A percentile compares a stretch with the other conserved stretches of the same genome.
phyloP scores from a whole-genome alignment of 2,113 vertebrate genomes.

The Lophura nycthemera region DNA sequence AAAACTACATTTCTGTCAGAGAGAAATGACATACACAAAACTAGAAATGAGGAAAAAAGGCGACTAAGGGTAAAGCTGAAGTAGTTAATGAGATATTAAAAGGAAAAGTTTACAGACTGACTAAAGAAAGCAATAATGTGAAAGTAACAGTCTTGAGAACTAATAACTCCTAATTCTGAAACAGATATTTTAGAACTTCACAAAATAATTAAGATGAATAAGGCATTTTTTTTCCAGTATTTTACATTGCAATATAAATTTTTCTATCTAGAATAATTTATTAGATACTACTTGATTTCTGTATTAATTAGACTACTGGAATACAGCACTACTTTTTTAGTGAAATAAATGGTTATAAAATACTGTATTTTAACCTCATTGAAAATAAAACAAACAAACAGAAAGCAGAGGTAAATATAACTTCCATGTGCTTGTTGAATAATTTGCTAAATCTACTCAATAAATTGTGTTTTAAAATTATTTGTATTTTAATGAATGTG shows the following conservation, averaged over 20 bases:
- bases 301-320: not conserved
- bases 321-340: not conserved
- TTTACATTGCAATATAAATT: not conserved
- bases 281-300: not conserved
- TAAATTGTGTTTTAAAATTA: not conserved
- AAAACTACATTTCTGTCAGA: not conserved
- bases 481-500: not conserved
- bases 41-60: not conserved
- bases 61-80: not conserved
- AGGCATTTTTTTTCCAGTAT: not conserved
- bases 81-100: not conserved
- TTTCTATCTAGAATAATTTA: not conserved
- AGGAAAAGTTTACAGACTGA: not conserved
- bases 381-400: not conserved
- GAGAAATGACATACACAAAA: not conserved
- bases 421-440: not conserved
- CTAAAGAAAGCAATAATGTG: not conserved
- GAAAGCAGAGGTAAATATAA: not conserved
- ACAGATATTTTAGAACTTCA: not conserved
- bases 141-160: not conserved
- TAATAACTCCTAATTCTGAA: not conserved
- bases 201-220: not conserved
- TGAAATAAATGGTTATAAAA: not conserved
- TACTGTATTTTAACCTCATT: not conserved
- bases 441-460: not conserved